Evolutionary conservation across 2,888 invertebrate species (phyloP).

Genomic region (Tetrapedia diversipes): DNA sequence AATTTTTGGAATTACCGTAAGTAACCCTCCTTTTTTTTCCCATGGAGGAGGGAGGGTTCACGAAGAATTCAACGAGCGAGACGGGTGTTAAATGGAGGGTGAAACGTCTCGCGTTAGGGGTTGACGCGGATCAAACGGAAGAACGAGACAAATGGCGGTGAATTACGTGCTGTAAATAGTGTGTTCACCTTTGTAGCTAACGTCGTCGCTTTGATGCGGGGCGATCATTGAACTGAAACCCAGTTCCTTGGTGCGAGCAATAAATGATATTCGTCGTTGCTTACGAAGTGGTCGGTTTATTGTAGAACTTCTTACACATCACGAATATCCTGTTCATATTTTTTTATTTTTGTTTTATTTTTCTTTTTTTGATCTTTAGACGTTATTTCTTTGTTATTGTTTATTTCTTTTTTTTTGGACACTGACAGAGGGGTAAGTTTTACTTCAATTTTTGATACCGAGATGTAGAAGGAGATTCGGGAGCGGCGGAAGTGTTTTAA

Average conservation of each 20-base stretch:
- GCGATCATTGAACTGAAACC: not conserved
- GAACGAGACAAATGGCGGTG: conserved; percentile 13
- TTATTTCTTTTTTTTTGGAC: not conserved
- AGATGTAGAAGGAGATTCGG: too few relatives aligned
- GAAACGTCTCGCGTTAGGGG: not conserved
- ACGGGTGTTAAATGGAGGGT: not conserved
- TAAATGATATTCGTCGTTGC: conserved; percentile 26
- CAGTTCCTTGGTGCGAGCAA: conserved; percentile 30
- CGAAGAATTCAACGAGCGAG: not conserved
- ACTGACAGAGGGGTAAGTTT: too few relatives aligned
- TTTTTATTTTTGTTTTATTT: not conserved
- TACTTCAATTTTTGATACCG: too few relatives aligned
- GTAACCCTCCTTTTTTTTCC: not conserved
- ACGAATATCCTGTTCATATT: not conserved
- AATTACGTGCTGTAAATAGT: conserved; percentile 12
- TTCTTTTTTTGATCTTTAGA: not conserved
- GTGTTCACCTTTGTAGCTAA: conserved; percentile 21
- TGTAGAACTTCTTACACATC: not conserved
- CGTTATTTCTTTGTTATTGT: not conserved
- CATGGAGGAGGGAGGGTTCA: too few relatives aligned
- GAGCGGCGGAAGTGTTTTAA: too few relatives aligned
- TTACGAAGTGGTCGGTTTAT: not conserved
- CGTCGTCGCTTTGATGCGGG: not conserved
- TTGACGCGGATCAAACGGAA: not conserved
- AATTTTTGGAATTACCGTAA: too few relatives aligned